Base-by-base conservation (phyloP, 23 tunicate species). In the Ascidia mentula region DNA sequence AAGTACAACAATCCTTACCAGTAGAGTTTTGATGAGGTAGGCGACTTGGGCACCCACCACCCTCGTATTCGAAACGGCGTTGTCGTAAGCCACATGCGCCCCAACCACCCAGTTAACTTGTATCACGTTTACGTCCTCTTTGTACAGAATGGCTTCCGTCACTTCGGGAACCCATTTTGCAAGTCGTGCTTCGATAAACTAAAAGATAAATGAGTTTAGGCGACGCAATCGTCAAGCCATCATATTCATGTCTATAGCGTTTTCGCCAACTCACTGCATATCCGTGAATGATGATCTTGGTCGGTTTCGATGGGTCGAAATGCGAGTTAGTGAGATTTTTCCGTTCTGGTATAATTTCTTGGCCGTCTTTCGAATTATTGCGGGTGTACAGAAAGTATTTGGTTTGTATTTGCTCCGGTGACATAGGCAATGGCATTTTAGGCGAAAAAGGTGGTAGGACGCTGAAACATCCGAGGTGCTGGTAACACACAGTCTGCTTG, bases 41-140 rank as follows among this genome's bases (percentile, higher is more conserved):
- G 79, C 89, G 34, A 88, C 80, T 78, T 87, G 92, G 12, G 89
- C 89, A 18, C 98, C 98, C 22, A 93, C 98, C 3, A 93, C 32
- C 32, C 98, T 59, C 0, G 98, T 93, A 39, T 93, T 93, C 5
- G 85, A 76, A 35, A 81, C 92, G 31, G 98, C 98, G 45, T 93
- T 77, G 40, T 93, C 98, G 60, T 93, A 93, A 60, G 80, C 87
- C 9, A 88, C 84, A 38, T 45, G 40, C 6, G 98, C 93, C 7
- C 98, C 98, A 18, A 80, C 78, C 18, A 88, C 89, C 98, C 98
- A 93, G 69, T 93, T 75, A 18, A 88, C 85, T 34, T 74, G 80
- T 18, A 93, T 88, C 31, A 93, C 98, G 77, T 93, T 93, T 0
- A 93, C 98, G 45, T 88, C 98, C n/a, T 93, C 93, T 40, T 84